Evolutionary conservation across 2,797 vertebrate genomes (phyloP).

Genomic region (Micromesistius poutassou): DNA sequence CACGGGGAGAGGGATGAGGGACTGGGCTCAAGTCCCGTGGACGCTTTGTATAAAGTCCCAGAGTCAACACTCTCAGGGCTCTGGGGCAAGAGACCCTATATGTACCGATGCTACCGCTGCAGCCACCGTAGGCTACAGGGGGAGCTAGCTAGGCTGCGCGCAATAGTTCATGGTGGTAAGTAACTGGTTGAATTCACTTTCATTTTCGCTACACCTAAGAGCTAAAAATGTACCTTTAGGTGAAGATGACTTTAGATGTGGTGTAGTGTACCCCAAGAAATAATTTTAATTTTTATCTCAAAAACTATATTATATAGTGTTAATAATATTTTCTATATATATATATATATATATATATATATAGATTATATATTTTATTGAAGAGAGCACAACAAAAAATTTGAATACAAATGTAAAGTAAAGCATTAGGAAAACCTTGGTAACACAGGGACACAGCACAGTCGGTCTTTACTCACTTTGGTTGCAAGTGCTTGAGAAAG

Average conservation of each 20-base stretch:
- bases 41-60: constrained; percentile 17
- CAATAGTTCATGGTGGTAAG: not conserved
- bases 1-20: constrained; percentile 19
- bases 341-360: no score
- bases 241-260: no score
- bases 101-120: not conserved
- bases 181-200: not conserved
- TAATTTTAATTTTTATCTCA: no score
- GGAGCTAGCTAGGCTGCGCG: not conserved
- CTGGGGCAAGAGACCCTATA: not conserved
- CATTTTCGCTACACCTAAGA: not conserved
- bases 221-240: not conserved
- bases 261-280: no score
- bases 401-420: not conserved
- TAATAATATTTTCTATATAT: not conserved
- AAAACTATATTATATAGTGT: not conserved
- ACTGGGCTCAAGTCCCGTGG: constrained; percentile 12
- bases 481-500: constrained; percentile 82
- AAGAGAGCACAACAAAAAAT: not conserved
- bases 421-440: not conserved
- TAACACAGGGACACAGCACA: not conserved
- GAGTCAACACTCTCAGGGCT: not conserved
- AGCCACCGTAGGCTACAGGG: not conserved
- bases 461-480: constrained; percentile 67
- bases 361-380: not conserved